Evolutionary conservation across 2,888 invertebrate genomes (phyloP), one percentile per base, ranked within the genome.

Genomic region (Melitaea athalia): DNA sequence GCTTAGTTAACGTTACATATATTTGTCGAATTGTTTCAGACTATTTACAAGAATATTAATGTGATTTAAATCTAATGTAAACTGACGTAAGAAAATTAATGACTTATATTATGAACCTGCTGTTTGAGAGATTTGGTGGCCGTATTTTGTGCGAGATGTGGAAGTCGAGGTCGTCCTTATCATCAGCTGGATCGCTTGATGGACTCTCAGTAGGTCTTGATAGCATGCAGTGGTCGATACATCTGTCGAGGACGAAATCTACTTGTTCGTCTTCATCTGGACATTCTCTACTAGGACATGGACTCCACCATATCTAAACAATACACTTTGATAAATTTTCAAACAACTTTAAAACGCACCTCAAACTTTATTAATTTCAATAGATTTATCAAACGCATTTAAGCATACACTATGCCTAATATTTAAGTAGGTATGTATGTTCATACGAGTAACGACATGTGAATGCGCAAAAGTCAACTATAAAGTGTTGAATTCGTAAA

Each of bases 301-400:
- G 96, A 79, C 96, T 96, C 96, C 96, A 96, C 96, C 96, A 96
- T 47, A 96, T 95, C 95, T 95, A 80, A 12, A 77, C 47, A 42
- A 71, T n/a, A 49, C 45, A 52, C 11, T 12, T 53, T 15, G 11
- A 38, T 14, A 12, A 5, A 17, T 14, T 49, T 49, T n/a, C 2
- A 12, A 49, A 49, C n/a, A n/a, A 49, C n/a, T n/a, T n/a, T 49
- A 49, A n/a, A 49, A 49, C 47, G n/a, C 5, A 14, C 3, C n/a
- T n/a, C 47, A n/a, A 49, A 24, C 4, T 4, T 5, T 49, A 49
- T 49, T 49, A 11, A 4, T 45, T 45, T n/a, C 11, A 8, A 45
- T 45, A 4, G 10, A 45, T 45, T 45, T 0, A 45, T 45, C 14
- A 11, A 4, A 43, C 11, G 43, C 15, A 0, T 10, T 50, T 50